phyloP scores from a whole-genome alignment of 2,113 vertebrate genomes.

The Thermophis baileyi region DNA sequence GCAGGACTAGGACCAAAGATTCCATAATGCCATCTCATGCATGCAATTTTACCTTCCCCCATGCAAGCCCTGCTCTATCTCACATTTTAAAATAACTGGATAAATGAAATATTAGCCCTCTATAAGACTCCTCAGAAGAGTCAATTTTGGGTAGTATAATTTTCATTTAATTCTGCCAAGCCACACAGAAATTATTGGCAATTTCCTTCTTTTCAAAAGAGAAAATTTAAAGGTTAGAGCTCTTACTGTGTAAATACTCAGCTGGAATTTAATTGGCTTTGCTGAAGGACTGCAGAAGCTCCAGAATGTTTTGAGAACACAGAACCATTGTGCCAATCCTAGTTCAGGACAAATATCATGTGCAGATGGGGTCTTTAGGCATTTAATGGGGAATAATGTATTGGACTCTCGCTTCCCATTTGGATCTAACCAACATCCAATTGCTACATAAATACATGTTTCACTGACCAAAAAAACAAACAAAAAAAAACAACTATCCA shows the following conservation, averaged over 20 bases:
- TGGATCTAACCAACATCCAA: neutral
- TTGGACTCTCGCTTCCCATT: neutral
- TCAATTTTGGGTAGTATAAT: neutral
- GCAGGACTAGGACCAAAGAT: neutral
- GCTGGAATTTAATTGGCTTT: neutral
- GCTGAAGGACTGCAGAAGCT: neutral
- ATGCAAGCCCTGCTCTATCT: neutral
- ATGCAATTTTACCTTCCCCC: neutral
- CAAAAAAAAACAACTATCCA: neutral
- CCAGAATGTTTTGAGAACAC: neutral
- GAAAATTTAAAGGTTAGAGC: neutral
- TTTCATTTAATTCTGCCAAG: neutral
- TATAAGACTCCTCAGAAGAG: neutral
- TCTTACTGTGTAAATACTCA: neutral
- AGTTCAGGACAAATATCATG: neutral
- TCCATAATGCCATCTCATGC: neutral
- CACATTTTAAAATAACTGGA: neutral
- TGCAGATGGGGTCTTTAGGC: neutral
- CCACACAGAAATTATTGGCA: neutral
- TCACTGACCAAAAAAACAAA: neutral
- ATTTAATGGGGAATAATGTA: neutral
- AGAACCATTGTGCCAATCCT: neutral
- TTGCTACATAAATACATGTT: neutral
- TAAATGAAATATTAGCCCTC: neutral
- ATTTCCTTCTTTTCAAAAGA: neutral